Conservation (phyloP, 1,140 invertebrate species). For the Lasaia peninsularis region DNA sequence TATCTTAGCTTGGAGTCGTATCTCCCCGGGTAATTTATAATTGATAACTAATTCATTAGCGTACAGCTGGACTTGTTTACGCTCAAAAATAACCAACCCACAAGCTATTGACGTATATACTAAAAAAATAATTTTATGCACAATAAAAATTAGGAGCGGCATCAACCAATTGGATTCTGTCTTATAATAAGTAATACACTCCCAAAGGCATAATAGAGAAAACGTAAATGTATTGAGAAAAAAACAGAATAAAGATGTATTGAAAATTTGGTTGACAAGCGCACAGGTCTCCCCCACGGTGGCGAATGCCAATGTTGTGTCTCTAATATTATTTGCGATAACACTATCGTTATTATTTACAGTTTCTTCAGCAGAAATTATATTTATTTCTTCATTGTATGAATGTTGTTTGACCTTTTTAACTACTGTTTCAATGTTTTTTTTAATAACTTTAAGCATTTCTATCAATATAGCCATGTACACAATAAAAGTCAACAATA, state of each 20-base stretch:
- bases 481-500: neutral
- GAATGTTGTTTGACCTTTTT: neutral
- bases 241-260: neutral
- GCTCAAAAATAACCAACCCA: neutral
- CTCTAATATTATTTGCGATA: neutral
- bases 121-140: too few species aligned
- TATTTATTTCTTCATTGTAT: too few species aligned
- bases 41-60: neutral
- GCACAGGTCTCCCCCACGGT: neutral
- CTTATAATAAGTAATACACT: too few species aligned
- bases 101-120: neutral
- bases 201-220: too few species aligned
- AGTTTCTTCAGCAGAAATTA: neutral
- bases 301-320: neutral
- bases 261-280: neutral
- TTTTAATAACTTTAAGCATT: neutral
- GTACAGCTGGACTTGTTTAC: neutral
- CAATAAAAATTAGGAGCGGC: too few species aligned
- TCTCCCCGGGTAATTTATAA: neutral
- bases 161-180: too few species aligned
- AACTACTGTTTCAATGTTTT: neutral
- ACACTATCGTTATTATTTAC: neutral
- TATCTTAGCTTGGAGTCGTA: neutral
- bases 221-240: too few species aligned
- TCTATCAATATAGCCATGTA: neutral